phyloP scores from a whole-genome alignment of 2,797 vertebrate species.

The Melanotaenia boesemani region DNA sequence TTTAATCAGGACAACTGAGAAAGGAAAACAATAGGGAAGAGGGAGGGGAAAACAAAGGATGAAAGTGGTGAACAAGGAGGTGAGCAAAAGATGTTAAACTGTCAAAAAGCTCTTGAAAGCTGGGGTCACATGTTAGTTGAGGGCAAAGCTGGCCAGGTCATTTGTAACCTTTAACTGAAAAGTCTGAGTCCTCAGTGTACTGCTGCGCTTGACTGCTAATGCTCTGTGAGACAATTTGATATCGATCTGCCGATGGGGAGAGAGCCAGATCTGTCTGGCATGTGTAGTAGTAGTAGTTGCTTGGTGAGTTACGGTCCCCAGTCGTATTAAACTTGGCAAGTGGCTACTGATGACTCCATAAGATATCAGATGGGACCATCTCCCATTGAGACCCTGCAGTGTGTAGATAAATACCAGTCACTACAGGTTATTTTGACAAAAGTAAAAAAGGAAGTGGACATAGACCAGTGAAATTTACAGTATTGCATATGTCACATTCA shows the following conservation, averaged over 20 bases:
- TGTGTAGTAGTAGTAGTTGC: constrained; percentile 68
- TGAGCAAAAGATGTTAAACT: constrained; percentile 60
- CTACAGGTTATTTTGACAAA: constrained; percentile 43
- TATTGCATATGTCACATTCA: constrained; percentile 30
- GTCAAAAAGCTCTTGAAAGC: constrained; percentile 67
- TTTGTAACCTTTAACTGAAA: constrained; percentile 67
- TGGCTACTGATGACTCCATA: constrained; percentile 65
- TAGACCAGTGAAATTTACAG: constrained; percentile 35
- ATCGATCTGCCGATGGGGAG: constrained; percentile 62
- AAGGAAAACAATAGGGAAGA: constrained; percentile 68
- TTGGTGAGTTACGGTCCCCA: constrained; percentile 62
- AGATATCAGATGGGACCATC: constrained; percentile 49
- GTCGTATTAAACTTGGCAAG: constrained; percentile 66
- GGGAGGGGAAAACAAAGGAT: constrained; percentile 8
- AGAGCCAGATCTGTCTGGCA: constrained; percentile 61
- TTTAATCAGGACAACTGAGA: constrained; percentile 74
- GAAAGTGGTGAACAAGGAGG: constrained; percentile 4
- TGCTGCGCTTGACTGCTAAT: constrained; percentile 62
- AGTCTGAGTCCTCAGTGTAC: constrained; percentile 50
- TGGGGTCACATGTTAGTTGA: constrained; percentile 49
- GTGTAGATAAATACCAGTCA: constrained; percentile 50
- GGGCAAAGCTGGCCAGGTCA: constrained; percentile 38
- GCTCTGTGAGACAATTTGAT: constrained; percentile 68
- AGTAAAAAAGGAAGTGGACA: constrained; percentile 17
- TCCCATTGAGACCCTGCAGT: constrained; percentile 31